A percentile compares a stretch with the other conserved stretches of the same genome.
Evolutionary conservation across 2,888 invertebrate species (phyloP).

Genomic region (Trisateles emortualis): DNA sequence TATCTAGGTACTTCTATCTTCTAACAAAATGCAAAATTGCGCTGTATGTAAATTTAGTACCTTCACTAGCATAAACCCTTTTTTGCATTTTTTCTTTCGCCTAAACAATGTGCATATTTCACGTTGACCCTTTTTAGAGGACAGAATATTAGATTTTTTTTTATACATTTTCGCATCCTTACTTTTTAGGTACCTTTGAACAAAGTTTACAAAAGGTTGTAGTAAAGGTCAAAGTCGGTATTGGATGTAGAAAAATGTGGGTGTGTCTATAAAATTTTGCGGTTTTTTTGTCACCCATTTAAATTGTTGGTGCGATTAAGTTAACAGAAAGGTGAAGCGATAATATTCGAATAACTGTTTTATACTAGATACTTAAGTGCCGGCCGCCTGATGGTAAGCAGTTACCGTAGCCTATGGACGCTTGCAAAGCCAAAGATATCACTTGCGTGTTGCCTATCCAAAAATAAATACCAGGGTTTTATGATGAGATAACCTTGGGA

Average conservation of each 20-base stretch:
- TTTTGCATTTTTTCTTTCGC: constrained; percentile 38
- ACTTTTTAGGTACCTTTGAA: constrained; percentile 15
- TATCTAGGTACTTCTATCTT: background rate
- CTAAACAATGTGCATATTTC: constrained; percentile 68
- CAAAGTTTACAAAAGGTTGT: constrained; percentile 31
- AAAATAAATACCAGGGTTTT: too few relatives aligned
- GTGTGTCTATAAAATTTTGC: constrained; percentile 37
- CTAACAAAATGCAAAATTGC: background rate
- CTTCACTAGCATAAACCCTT: constrained; percentile 14
- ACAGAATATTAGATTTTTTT: constrained; percentile 61
- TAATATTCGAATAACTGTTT: background rate
- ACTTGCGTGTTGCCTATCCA: too few relatives aligned
- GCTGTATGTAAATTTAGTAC: constrained; percentile 10
- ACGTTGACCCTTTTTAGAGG: constrained; percentile 63
- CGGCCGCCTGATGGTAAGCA: too few relatives aligned
- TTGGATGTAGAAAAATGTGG: constrained; percentile 21
- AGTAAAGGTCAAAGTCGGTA: constrained; percentile 12
- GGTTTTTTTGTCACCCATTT: constrained; percentile 23
- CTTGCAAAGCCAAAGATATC: too few relatives aligned
- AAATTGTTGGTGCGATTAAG: constrained; percentile 28
- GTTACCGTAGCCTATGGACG: too few relatives aligned
- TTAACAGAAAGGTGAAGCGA: constrained; percentile 7
- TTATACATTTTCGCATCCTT: constrained; percentile 41
- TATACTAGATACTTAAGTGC: too few relatives aligned
- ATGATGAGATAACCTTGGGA: too few relatives aligned